Evolutionary conservation across 2,888 invertebrate genomes (phyloP), one percentile per base, ranked within the genome.

Genomic region (Eupelmus urozonus): DNA sequence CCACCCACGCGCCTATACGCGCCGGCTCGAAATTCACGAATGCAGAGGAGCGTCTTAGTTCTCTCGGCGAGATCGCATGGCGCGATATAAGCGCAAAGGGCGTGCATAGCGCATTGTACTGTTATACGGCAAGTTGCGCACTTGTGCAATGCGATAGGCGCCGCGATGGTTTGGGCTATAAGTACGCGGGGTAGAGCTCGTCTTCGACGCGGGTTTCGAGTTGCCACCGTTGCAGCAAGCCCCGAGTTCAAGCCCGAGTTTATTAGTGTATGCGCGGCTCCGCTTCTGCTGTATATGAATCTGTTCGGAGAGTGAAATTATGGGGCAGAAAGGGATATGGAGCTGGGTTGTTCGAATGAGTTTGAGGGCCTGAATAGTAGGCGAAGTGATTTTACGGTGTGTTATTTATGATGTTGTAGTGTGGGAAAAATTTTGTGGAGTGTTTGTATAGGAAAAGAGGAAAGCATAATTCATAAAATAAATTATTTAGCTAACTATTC

Each of bases 1-100:
- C 20, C 55, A 23, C 55, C n/a, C 60, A 29, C 18, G 9, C 13
- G n/a, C n/a, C 2, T 16, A 34, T 45, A 7, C 16, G 20, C 63
- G 25, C 42, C 1, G 18, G 16, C 45, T 42, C 23, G 16, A 29
- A 34, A 60, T 13, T 23, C 23, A 0, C 9, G 16, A 16, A 11
- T 49, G 16, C 49, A 2, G 53, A 20, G 20, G 53, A 9, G 9
- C 59, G 34, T 49, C 66, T 66, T 60, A 67, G 69, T 75, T 75
- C 40, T 29, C 74, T n/a, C n/a, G n/a, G n/a, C 34, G 20, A 55
- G 70, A 70, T 76, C 76, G 63, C 71, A 65, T 65, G 65, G 55
- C 76, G 42, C 69, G 27, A 76, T 76, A 69, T 51, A 60, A 75
- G 45, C 23, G 23, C 16, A 25, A 42, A 25, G 34, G 13, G 23